Evolutionary conservation across 2,888 invertebrate species (phyloP).

Genomic region (Netelia inedita): DNA sequence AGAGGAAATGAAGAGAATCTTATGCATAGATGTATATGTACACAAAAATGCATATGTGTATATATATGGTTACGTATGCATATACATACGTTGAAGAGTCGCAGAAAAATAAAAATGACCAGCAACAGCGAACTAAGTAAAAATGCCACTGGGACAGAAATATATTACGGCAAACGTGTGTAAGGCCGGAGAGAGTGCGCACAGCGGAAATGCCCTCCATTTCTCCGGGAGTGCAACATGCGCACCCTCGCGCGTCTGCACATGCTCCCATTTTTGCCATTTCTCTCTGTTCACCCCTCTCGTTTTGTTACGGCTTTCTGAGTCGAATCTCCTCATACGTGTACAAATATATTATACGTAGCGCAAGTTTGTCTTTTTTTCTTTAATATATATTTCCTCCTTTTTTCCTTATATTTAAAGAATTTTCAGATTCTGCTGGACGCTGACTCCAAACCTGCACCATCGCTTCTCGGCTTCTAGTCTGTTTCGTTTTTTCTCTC

Average conservation of each 20-base stretch:
- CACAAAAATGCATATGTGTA: background rate
- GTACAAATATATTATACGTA: background rate
- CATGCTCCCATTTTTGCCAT: slow-evolving; percentile 19
- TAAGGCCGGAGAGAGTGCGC: slow-evolving; percentile 39
- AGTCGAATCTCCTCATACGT: slow-evolving; percentile 1
- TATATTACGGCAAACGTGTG: slow-evolving; percentile 57
- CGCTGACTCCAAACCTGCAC: slow-evolving; percentile 2
- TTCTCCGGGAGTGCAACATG: slow-evolving; percentile 1
- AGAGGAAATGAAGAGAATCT: background rate
- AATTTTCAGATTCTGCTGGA: slow-evolving; percentile 24
- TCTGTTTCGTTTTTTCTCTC: slow-evolving; percentile 44
- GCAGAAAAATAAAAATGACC: slow-evolving; percentile 58
- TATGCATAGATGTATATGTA: background rate
- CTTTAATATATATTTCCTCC: slow-evolving; percentile 11
- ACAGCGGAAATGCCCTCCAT: slow-evolving; percentile 46
- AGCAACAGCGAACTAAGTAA: slow-evolving; percentile 51
- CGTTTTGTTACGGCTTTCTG: slow-evolving; percentile 34
- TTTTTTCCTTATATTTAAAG: background rate
- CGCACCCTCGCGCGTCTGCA: slow-evolving; percentile 40
- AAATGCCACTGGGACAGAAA: slow-evolving; percentile 62
- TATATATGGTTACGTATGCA: background rate
- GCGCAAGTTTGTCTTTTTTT: slow-evolving; percentile 7
- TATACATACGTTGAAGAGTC: slow-evolving; percentile 5
- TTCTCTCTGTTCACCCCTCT: background rate
- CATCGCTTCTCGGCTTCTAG: background rate